A percentile compares a stretch with the other conserved stretches of the same genome.
phyloP scores from a whole-genome alignment of 2,113 vertebrate species.

The Psittacara wagleri region DNA sequence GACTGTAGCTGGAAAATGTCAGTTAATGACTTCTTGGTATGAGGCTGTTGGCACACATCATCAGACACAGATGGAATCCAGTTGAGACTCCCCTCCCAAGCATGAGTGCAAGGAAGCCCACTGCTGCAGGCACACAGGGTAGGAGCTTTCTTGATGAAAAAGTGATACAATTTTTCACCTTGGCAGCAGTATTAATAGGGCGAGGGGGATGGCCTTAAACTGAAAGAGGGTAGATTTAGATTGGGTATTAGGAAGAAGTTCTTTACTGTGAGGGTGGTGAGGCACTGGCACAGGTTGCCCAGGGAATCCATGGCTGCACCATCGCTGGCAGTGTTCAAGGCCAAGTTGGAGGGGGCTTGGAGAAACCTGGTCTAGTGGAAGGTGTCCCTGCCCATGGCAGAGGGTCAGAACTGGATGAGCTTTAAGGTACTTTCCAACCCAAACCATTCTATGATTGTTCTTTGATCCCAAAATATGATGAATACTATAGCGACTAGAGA shows the following conservation, averaged over 20 bases:
- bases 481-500: background rate
- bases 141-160: background rate
- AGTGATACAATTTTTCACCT: background rate
- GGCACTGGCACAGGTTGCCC: background rate
- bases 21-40: background rate
- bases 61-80: background rate
- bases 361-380: background rate
- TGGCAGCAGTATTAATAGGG: background rate
- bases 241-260: background rate
- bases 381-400: background rate
- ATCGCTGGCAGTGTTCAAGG: background rate
- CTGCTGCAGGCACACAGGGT: background rate
- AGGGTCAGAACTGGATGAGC: background rate
- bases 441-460: background rate
- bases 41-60: background rate
- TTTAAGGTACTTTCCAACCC: rapidly evolving
- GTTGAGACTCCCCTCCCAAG: background rate
- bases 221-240: background rate
- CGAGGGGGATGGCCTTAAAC: background rate
- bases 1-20: background rate
- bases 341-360: background rate
- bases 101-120: background rate
- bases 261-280: background rate
- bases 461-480: background rate
- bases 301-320: background rate